Base-by-base conservation (phyloP, 2,888 invertebrate species). In the Silvanus unidentatus region DNA sequence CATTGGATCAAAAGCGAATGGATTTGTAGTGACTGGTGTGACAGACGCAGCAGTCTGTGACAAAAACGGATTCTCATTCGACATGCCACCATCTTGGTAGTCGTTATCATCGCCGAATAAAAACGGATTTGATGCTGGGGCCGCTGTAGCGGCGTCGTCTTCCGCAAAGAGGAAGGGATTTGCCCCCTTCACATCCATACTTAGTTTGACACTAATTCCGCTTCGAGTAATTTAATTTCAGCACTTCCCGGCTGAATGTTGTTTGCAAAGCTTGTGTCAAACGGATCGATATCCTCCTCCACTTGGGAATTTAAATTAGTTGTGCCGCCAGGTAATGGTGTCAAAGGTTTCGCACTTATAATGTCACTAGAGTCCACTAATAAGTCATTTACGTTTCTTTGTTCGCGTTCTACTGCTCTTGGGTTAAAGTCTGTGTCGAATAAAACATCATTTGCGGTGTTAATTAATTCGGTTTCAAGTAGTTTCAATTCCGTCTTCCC, bases 141-240 rank as follows among this genome's bases (percentile, higher is more conserved):
- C 69, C 2, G 76, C 71, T 16, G 75, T 74, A 2, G 71, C 66
- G 40, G 79, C 77, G 39, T 81, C 76, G 58, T 88, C 88, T 50
- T 80, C 83, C 66, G 79, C 79, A 74, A 86, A 86, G 43, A 90
- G 72, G 65, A 90, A 90, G 14, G 90, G 90, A 75, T 89, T 90
- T 37, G 86, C 86, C 12, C 76, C 72, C 54, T 73, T 75, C 1
- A 59, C 56, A 14, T 64, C 68, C 70, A 70, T 71, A 47, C 46
- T 56, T 32, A 36, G 22, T 39, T 69, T 65, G 88, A 14, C 29
- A 58, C 75, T 58, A 90, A 75, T 68, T 91, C 88, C 40, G 82
- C 85, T 67, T 89, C 90, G 0, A 91, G 70, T 13, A 88, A 66
- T 63, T 86, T 87, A 0, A 90, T 68, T 69, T 90, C 89, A 0